Base-by-base conservation (phyloP, 1,140 invertebrate species). In the Trichomalopsis sarcophagae region DNA sequence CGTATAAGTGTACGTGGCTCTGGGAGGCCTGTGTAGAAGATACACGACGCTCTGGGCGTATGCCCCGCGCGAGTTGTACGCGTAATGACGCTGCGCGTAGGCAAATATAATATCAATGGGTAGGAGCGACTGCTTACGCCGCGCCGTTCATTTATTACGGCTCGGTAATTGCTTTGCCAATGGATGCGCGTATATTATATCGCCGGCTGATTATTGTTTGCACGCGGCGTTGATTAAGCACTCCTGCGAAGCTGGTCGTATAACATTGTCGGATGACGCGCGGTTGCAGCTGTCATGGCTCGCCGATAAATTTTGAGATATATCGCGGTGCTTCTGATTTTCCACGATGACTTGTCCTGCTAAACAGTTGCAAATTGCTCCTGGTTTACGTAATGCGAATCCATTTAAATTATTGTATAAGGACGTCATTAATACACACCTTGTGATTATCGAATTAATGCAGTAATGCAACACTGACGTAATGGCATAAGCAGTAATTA, bases 151-250 rank as follows among this genome's bases (percentile, higher is more conserved):
- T 62, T 62, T 62, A 62, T 62, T 62, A 62, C n/a, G 21, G 55
- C 55, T 62, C 55, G 55, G 55, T 62, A 62, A 62, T 62, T 62
- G 55, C 55, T 62, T 62, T n/a, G 55, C 55, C 14, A 62, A 62
- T 62, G 55, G 55, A 62, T 62, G 55, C n/a, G 55, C 55, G 55
- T 62, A 62, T 62, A 62, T n/a, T 62, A 62, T 62, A 62, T 62
- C 17, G 55, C 21, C 21, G 55, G 55, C 55, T 62, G 55, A 62
- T 62, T 62, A 62, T 62, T 62, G 55, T 62, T 62, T 62, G 55
- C n/a, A 7, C 55, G 55, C 55, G 55, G 55, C 55, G 55, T 62
- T 62, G 55, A 62, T 62, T 62, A n/a, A 62, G 55, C 55, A 62
- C 55, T 62, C 21, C 17, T 17, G 55, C 21, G 55, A 1, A 62